Conservation (phyloP, 1,140 invertebrate genomes). For the Callitettix versicolor region DNA sequence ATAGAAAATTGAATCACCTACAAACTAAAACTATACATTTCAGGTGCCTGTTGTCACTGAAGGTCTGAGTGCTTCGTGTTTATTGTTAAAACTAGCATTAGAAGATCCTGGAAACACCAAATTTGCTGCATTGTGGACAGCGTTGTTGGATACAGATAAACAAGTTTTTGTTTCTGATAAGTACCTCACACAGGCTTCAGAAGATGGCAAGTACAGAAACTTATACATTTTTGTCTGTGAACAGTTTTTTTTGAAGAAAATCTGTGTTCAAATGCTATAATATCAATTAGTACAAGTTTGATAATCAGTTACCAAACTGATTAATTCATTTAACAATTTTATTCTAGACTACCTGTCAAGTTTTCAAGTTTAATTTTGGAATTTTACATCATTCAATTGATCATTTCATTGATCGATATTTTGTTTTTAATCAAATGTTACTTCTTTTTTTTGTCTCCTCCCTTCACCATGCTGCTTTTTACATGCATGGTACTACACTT, state of each 20-base stretch:
- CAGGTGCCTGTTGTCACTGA: slow-evolving; percentile 56
- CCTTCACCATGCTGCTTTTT: no score
- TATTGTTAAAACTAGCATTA: slow-evolving; percentile 54
- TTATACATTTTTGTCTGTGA: not conserved
- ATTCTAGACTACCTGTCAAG: no score
- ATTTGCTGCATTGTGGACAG: slow-evolving; percentile 50
- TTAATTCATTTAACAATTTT: no score
- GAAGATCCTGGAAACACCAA: slow-evolving; percentile 43
- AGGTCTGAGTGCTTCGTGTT: slow-evolving; percentile 61
- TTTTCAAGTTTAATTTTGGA: no score
- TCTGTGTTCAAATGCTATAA: not conserved
- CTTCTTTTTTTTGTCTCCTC: no score
- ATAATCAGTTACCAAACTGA: not conserved
- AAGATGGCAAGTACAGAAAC: slow-evolving; percentile 43
- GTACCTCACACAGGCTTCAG: slow-evolving; percentile 54
- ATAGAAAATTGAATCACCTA: no score
- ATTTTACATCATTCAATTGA: no score
- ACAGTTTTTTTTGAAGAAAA: not conserved
- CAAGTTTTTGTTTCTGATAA: slow-evolving; percentile 75
- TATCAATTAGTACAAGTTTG: not conserved
- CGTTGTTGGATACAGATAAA: slow-evolving; percentile 60
- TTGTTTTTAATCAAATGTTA: no score
- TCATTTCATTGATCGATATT: no score
- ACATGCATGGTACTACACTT: no score
- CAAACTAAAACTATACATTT: no score